A percentile compares a stretch with the other conserved stretches of the same genome.
Conservation (phyloP, 2,113 vertebrate genomes). For the Daphoenositta chrysoptera region DNA sequence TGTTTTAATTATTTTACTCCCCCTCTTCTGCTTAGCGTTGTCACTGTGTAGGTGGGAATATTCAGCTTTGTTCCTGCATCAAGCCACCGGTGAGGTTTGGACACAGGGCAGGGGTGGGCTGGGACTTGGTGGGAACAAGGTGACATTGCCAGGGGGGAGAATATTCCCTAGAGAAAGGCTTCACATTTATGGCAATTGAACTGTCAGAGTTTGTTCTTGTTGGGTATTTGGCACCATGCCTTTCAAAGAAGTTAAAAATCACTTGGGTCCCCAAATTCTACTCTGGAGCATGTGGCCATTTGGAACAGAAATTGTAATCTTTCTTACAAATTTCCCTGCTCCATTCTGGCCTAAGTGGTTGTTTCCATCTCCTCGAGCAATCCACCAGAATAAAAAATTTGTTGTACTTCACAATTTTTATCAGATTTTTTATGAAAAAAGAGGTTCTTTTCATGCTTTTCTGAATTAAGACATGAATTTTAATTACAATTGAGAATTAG, state of each 20-base stretch:
- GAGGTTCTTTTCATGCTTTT: background rate
- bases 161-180: background rate
- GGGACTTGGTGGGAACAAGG: background rate
- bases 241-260: background rate
- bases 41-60: background rate
- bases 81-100: background rate
- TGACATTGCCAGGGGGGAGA: background rate
- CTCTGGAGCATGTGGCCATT: background rate
- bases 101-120: background rate
- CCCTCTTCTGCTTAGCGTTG: background rate
- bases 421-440: background rate
- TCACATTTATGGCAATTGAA: background rate
- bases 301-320: background rate
- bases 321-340: background rate
- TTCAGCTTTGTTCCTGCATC: background rate
- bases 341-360: background rate
- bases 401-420: background rate
- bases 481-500: background rate
- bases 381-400: background rate
- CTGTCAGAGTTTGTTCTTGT: background rate
- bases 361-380: background rate
- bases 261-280: background rate
- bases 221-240: background rate
- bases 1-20: conserved; percentile 52
- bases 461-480: background rate